phyloP scores from a whole-genome alignment of 2,113 vertebrate species.

The Eclectus roratus region DNA sequence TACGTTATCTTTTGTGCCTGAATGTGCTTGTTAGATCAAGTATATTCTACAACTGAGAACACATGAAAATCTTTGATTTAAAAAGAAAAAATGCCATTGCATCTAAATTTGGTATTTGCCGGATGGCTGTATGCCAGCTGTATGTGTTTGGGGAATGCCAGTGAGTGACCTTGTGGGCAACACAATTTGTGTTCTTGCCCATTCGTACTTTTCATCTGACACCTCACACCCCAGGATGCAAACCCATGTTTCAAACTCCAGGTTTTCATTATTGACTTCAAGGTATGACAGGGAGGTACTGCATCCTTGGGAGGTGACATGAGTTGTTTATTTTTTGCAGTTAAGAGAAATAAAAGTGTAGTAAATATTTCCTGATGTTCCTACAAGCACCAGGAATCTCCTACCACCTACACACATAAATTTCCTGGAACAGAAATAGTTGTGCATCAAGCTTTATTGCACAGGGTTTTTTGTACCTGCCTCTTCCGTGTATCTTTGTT shows the following conservation, averaged over 20 bases:
- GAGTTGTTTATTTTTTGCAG: conserved; percentile 13
- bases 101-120: background rate
- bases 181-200: background rate
- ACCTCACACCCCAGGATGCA: background rate
- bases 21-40: background rate
- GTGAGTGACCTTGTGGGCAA: background rate
- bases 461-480: background rate
- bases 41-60: background rate
- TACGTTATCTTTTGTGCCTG: background rate
- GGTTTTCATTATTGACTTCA: background rate
- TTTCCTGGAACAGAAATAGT: background rate
- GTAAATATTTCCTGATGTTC: background rate
- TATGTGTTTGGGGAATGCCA: background rate
- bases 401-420: background rate
- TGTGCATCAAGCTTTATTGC: background rate
- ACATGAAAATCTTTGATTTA: background rate
- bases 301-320: background rate
- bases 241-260: background rate
- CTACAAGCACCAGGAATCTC: background rate
- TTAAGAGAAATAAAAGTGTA: background rate
- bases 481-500: background rate
- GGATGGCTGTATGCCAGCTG: background rate
- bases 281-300: background rate
- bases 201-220: background rate
- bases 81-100: background rate